Base-by-base conservation (phyloP, 2,888 invertebrate species). In the Cantharis lateralis region DNA sequence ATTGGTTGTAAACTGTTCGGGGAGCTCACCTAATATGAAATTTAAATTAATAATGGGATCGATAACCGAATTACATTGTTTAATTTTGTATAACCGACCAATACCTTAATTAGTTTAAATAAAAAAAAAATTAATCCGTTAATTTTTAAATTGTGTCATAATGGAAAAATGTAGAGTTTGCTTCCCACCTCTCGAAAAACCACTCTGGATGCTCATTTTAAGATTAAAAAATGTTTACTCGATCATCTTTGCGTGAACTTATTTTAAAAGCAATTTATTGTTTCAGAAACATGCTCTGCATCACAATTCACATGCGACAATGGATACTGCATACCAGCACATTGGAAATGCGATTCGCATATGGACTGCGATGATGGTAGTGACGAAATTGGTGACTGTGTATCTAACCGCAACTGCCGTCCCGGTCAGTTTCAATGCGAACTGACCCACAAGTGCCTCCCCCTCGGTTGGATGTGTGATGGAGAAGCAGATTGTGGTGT, bases 401-500 rank as follows among this genome's bases (percentile, higher is more conserved):
- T 82, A 70, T 79, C 82, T 20, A 83, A 83, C 69, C 80, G 89
- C 71, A 88, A 90, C 80, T 94, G 94, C 88, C 91, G 90, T 82
- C 89, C 90, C 80, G 92, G 92, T 15, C 93, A 94, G 89, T 96
- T 96, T 89, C 92, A 92, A 79, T 97, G 97, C 88, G 89, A 88
- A 78, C 87, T 89, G 80, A 93, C 93, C 81, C 91, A 91, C 75
- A 92, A 92, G 87, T 96, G 95, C 89, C 91, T 96, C 84, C 93
- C 95, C 80, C 89, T 89, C 77, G 92, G 92, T 83, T 95, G 95
- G 94, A 90, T 93, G 81, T 95, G 95, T 89, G 95, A 95, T 88
- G 93, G 93, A 71, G 93, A 94, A 86, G 88, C 89, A 62, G 95
- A 95, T 88, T 95, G 95, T 88, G 94, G 93, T n/a, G 88, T 89